Evolutionary conservation across 64 coral and sea anemone genomes (phyloP).

Genomic region (Platygyra sinensis): DNA sequence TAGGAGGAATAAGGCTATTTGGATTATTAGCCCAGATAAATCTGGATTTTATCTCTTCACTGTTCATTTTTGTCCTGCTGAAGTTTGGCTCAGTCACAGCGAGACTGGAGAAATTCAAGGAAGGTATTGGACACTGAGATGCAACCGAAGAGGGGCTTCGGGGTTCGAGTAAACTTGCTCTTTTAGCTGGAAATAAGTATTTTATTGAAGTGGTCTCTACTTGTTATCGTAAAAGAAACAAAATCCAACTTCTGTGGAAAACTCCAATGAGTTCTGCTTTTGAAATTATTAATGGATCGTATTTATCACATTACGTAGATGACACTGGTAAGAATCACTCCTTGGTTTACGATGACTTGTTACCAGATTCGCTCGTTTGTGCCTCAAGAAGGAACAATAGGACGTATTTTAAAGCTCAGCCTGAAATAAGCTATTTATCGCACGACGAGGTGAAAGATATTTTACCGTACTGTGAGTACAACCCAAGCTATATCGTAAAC

Average conservation of each 20-base stretch:
- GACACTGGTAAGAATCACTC: not conserved
- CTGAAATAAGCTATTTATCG: not conserved
- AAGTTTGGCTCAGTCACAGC: constrained; percentile 22
- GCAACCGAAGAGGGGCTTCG: not conserved
- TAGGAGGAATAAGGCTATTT: not conserved
- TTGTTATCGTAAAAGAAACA: not conserved
- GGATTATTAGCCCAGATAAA: constrained; percentile 11
- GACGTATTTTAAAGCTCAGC: not conserved
- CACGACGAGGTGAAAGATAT: constrained; percentile 1
- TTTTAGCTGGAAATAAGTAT: constrained; percentile 27
- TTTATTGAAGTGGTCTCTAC: constrained; percentile 26
- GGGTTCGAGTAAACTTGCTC: not conserved
- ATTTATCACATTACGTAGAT: not conserved
- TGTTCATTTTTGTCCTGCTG: not conserved
- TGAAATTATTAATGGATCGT: not conserved
- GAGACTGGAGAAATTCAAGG: not conserved
- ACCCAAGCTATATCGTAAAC: constrained; percentile 45
- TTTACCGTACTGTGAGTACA: constrained; percentile 50
- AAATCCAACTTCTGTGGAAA: constrained; percentile 48
- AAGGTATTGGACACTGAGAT: not conserved
- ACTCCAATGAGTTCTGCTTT: not conserved
- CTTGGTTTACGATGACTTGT: not conserved
- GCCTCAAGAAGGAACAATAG: not conserved
- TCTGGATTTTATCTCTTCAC: constrained; percentile 32
- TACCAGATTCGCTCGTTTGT: constrained; percentile 18